Base-by-base conservation (phyloP, 2,888 invertebrate species). In the Tipula confusa region DNA sequence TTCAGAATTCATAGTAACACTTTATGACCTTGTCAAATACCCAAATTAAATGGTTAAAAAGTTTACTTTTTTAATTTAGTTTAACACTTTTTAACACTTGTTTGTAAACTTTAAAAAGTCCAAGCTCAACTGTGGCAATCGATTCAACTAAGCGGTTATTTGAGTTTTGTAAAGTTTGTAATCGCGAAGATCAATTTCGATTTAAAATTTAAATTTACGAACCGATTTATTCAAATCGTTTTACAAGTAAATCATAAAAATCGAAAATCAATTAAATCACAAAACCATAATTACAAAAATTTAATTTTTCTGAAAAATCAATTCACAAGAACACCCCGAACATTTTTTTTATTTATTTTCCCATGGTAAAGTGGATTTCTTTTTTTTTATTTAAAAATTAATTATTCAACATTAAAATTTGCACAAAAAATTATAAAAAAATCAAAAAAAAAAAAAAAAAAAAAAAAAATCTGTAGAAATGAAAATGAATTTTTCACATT, bases 201-300 rank as follows among this genome's bases (percentile, higher is more conserved):
- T n/a, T n/a, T n/a, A 33, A 9, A 33, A 33, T 9, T 11, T 33
- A 33, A 33, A 11, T 33, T 33, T 38, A 38, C 13, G 38, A 38
- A 38, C 11, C 38, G 38, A 9, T 38, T 38, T 38, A 4, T 13
- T 38, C 9, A 38, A 13, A 38, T 38, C 38, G 1, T 38, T 38
- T 38, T 38, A 38, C 6, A 64, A 64, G 24, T 9, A 64, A 64
- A 64, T 64, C 64, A 64, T 24, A 24, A 64, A 64, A 18, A 64
- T 7, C 18, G 18, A 64, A 64, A 64, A 64, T 64, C 64, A 64
- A 64, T 64, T 64, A 64, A 64, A 64, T 64, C 24, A 64, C 64
- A 64, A 64, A 64, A 64, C 64, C 64, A 64, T 64, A 64, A 64
- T 64, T 64, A 64, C 24, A 64, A 64, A 64, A 64, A n/a, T n/a